Evolutionary conservation across 1,140 invertebrate genomes (phyloP).

Genomic region (Drosophila serrata): DNA sequence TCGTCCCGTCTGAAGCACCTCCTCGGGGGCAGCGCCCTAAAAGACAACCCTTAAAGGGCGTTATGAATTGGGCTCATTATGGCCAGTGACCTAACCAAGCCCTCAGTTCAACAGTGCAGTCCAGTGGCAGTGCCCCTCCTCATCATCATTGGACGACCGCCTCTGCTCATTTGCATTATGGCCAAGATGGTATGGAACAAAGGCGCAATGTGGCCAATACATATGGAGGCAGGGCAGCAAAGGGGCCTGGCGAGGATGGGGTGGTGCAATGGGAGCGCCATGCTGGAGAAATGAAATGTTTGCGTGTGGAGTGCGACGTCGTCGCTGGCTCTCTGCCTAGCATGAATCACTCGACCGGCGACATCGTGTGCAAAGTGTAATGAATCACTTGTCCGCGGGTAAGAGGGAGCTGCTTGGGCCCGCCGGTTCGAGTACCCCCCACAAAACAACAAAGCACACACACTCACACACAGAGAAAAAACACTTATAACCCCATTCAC

Average conservation of each 20-base stretch:
- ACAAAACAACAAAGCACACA: not conserved
- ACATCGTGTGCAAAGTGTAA: slow-evolving; percentile 55
- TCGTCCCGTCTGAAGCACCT: slow-evolving; percentile 6
- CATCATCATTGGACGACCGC: not conserved
- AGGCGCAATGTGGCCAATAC: slow-evolving; percentile 3
- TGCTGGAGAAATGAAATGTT: slow-evolving; percentile 47
- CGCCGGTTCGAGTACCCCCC: slow-evolving; percentile 21
- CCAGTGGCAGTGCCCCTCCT: slow-evolving; percentile 9
- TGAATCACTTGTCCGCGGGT: slow-evolving; percentile 57
- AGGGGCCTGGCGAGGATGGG: slow-evolving; percentile 4
- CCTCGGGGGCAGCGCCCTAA: slow-evolving; percentile 5
- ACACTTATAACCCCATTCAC: slow-evolving; percentile 12
- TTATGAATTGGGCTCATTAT: slow-evolving; percentile 45
- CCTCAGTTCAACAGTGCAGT: slow-evolving; percentile 15
- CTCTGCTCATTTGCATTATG: slow-evolving; percentile 37
- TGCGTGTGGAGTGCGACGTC: slow-evolving; percentile 51
- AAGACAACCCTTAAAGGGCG: slow-evolving; percentile 21
- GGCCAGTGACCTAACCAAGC: slow-evolving; percentile 35
- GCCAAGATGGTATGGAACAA: slow-evolving; percentile 25
- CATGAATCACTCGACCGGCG: slow-evolving; percentile 66
- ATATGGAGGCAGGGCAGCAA: not conserved
- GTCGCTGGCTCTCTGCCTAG: slow-evolving; percentile 15
- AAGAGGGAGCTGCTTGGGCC: not conserved
- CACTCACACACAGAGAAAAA: slow-evolving; percentile 6
- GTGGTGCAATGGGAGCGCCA: slow-evolving; percentile 51